phyloP scores from a whole-genome alignment of 53 echinoderm and acorn worm species.

The Stichopus horrens region DNA sequence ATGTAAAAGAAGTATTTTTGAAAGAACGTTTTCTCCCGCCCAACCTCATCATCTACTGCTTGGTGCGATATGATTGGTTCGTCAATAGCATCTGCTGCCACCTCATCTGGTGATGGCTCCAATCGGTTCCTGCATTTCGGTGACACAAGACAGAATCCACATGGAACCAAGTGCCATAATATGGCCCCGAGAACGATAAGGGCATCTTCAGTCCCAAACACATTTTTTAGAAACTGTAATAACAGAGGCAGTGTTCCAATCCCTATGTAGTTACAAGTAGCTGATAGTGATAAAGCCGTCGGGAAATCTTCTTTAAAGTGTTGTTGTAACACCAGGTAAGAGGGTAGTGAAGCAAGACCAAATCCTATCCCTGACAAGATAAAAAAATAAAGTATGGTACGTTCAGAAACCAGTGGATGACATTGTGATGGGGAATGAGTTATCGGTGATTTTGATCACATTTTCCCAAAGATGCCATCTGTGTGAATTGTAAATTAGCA shows the following conservation, averaged over 20 bases:
- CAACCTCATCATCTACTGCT: background rate
- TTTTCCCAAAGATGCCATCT: no score
- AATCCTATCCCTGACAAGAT: conserved; percentile 5
- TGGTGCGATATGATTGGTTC: background rate
- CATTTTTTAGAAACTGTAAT: background rate
- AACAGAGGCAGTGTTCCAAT: background rate
- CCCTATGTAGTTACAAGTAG: background rate
- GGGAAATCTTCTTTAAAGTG: background rate
- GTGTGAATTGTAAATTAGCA: no score
- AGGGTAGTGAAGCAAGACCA: background rate
- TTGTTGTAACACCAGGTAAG: background rate
- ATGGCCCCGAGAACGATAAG: background rate
- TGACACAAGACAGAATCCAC: background rate
- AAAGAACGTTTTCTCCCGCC: background rate
- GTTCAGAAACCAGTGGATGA: background rate
- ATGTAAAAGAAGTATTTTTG: background rate
- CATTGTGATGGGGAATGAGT: no score
- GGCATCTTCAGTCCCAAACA: background rate
- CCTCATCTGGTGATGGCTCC: background rate
- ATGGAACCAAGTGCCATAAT: conserved; percentile 1
- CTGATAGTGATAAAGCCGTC: background rate
- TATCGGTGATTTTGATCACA: no score
- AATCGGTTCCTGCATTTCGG: background rate
- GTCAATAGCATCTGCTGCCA: background rate
- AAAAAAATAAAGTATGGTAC: background rate